phyloP scores from a whole-genome alignment of 1,140 invertebrate species.

The Thaumetopoea pityocampa region DNA sequence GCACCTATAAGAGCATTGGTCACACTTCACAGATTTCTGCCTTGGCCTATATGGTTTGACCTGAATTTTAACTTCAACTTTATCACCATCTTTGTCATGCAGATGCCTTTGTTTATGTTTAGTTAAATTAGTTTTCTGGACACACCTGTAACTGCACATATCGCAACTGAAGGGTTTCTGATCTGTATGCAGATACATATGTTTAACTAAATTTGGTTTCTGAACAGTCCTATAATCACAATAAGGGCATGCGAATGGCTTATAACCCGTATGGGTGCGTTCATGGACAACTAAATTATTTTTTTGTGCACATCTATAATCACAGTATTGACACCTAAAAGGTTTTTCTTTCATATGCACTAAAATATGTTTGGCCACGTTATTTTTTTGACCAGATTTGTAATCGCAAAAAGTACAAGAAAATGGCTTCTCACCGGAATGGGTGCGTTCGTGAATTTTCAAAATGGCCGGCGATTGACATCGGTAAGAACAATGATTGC shows the following conservation, averaged over 20 bases:
- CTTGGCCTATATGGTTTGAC: conserved; percentile 62
- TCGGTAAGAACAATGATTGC: conserved; percentile 61
- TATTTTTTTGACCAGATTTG: conserved; percentile 86
- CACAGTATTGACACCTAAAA: conserved; percentile 83
- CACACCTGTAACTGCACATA: conserved; percentile 75
- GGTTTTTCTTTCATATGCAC: conserved; percentile 86
- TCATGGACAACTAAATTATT: conserved; percentile 76
- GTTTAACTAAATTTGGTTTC: conserved; percentile 78
- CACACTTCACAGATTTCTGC: conserved; percentile 62
- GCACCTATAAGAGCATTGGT: conserved; percentile 60
- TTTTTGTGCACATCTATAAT: conserved; percentile 82
- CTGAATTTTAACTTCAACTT: conserved; percentile 44
- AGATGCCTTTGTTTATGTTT: conserved; percentile 71
- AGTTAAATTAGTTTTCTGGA: conserved; percentile 71
- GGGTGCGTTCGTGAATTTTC: conserved; percentile 81
- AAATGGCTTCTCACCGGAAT: conserved; percentile 79
- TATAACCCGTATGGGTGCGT: conserved; percentile 78
- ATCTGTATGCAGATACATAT: conserved; percentile 80
- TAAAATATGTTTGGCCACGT: conserved; percentile 85
- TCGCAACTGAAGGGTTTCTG: conserved; percentile 81
- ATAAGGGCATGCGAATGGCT: conserved; percentile 79
- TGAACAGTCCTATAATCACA: conserved; percentile 78
- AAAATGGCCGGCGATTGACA: conserved; percentile 78
- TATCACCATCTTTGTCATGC: conserved; percentile 63
- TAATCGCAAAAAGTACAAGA: conserved; percentile 82